Evolutionary conservation across 1,140 invertebrate species (phyloP).

Genomic region (Paracyclopina nana): DNA sequence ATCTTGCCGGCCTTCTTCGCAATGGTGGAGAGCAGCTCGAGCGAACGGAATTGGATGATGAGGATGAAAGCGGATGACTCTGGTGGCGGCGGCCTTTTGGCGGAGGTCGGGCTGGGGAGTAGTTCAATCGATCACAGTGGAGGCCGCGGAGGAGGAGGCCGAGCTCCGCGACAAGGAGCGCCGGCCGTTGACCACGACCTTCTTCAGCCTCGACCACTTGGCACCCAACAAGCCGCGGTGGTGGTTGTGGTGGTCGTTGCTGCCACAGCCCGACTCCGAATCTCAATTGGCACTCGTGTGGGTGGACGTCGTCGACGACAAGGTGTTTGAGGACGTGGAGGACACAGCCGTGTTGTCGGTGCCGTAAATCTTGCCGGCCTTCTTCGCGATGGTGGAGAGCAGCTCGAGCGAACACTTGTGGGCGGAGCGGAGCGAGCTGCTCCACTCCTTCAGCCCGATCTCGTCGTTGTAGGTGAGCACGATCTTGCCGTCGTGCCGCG

Average conservation of each 20-base stretch:
- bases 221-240: too few relatives aligned
- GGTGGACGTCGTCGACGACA: too few relatives aligned
- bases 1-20: conserved; percentile 78
- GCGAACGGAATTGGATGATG: conserved; percentile 35
- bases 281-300: conserved; percentile 20
- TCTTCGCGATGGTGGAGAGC: conserved; percentile 77
- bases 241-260: too few relatives aligned
- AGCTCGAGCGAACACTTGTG: conserved; percentile 82
- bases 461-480: conserved; percentile 84
- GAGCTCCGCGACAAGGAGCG: too few relatives aligned
- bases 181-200: too few relatives aligned
- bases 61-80: too few relatives aligned
- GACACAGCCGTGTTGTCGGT: conserved; percentile 34
- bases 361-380: conserved; percentile 89
- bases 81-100: too few relatives aligned
- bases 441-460: conserved; percentile 87
- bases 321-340: too few relatives aligned
- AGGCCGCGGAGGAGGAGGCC: too few relatives aligned
- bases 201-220: too few relatives aligned
- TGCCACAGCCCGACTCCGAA: not conserved
- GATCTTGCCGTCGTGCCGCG: conserved; percentile 60
- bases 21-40: conserved; percentile 77
- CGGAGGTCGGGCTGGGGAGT: too few relatives aligned
- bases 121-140: too few relatives aligned
- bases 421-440: conserved; percentile 61